Percentiles rank a stretch among this genome's conserved stretches.
phyloP scores from a whole-genome alignment of 2,113 vertebrate genomes.

The Cyanoramphus novaezelandiae region DNA sequence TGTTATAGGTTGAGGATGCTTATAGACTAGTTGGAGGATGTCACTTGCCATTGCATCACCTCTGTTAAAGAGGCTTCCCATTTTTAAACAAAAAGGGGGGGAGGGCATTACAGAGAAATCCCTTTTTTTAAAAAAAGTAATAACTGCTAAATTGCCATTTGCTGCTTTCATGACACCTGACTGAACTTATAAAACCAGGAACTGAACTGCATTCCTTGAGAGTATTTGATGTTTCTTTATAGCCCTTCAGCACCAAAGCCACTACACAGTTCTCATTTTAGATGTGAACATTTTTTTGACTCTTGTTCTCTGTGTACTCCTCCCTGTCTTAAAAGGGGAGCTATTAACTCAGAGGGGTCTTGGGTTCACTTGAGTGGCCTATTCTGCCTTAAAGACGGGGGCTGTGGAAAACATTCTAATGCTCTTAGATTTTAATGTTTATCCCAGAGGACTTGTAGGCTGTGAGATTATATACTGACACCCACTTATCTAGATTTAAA shows the following conservation, averaged over 20 bases:
- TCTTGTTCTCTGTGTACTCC: neutral
- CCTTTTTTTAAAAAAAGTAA: neutral
- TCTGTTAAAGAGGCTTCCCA: neutral
- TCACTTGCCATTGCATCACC: neutral
- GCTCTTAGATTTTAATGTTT: neutral
- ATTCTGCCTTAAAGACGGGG: neutral
- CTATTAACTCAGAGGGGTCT: neutral
- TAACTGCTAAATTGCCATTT: neutral
- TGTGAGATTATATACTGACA: neutral
- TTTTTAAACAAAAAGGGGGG: neutral
- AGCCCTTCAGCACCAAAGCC: neutral
- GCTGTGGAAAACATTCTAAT: neutral
- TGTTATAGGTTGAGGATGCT: neutral
- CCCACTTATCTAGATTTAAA: neutral
- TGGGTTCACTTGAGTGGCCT: neutral
- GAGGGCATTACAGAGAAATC: accelerated
- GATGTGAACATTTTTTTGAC: neutral
- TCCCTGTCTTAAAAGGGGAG: neutral
- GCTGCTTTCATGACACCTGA: neutral
- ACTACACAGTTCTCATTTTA: neutral
- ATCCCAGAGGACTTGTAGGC: neutral
- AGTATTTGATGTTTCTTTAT: neutral
- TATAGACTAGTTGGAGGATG: neutral
- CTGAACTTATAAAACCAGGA: neutral
- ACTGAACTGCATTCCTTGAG: neutral